phyloP scores from a whole-genome alignment of 2,797 vertebrate genomes.

The Numenius phaeopus region DNA sequence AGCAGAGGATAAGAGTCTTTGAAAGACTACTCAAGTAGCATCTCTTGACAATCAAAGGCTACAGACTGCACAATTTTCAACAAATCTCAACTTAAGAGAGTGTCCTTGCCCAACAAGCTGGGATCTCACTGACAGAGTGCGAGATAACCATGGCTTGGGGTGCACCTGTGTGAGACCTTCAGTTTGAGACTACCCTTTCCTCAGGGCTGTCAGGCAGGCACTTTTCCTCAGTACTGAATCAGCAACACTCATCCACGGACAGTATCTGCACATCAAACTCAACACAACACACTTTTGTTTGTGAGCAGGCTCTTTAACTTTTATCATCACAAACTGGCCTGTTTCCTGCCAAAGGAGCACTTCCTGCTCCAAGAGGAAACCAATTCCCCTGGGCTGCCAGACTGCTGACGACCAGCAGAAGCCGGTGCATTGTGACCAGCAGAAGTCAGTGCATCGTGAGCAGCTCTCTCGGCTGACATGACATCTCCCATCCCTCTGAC shows the following conservation, averaged over 20 bases:
- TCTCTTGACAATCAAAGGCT: not conserved
- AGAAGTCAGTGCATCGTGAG: not conserved
- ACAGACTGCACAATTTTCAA: not conserved
- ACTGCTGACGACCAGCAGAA: not conserved
- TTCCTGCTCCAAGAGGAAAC: slow-evolving; percentile 27
- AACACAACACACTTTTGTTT: not conserved
- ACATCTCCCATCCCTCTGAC: not conserved
- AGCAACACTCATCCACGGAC: not conserved
- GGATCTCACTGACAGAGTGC: not conserved
- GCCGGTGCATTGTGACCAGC: not conserved
- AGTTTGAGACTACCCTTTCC: not conserved
- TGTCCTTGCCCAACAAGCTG: not conserved
- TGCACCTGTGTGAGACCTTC: not conserved
- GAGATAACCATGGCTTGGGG: not conserved
- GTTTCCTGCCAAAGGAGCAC: slow-evolving; percentile 24
- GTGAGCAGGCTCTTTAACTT: slow-evolving; percentile 8
- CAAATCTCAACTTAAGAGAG: not conserved
- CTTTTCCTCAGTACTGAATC: not conserved
- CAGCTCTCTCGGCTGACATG: not conserved
- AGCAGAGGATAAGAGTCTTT: not conserved
- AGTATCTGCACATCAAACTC: not conserved
- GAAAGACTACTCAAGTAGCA: not conserved
- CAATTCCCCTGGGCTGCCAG: not conserved
- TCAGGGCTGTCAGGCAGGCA: not conserved
- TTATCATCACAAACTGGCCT: not conserved